A percentile compares a stretch with the other conserved stretches of the same genome.
These are phyloP conservation scores for Carapus acus DNA, from an alignment of 2,797 vertebrate species.

Conservation along the genomic window DNA sequence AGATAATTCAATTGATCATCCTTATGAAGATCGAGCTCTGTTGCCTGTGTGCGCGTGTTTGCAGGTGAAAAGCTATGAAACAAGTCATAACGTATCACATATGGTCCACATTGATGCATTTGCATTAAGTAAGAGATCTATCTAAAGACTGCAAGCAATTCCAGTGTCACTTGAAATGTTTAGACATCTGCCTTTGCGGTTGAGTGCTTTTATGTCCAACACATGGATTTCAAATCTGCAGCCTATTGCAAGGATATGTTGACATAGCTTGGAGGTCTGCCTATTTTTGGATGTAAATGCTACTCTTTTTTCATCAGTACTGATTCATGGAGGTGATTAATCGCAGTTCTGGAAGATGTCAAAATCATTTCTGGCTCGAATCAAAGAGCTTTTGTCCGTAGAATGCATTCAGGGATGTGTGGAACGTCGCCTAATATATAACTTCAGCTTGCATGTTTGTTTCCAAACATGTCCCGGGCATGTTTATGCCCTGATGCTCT, in stretches of 20 bases:
- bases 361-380: too few species aligned
- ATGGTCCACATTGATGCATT: too few species aligned
- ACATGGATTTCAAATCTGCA: not conserved
- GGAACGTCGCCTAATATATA: not conserved
- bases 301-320: too few species aligned
- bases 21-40: too few species aligned
- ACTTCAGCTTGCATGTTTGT: not conserved
- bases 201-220: not conserved
- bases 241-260: not conserved
- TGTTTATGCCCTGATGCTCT: not conserved
- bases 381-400: not conserved
- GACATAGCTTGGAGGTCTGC: not conserved
- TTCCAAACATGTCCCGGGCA: not conserved
- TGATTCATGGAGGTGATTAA: too few species aligned
- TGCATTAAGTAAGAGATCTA: too few species aligned
- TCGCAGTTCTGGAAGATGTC: too few species aligned
- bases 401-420: not conserved
- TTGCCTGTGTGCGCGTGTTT: too few species aligned
- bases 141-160: too few species aligned
- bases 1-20: conserved; percentile 22
- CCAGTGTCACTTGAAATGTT: not conserved
- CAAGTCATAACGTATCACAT: too few species aligned
- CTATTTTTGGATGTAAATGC: not conserved
- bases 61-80: too few species aligned
- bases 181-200: not conserved